These are phyloP conservation scores for Aplodontia rufa DNA, from an alignment of 2,113 vertebrate species.

Conservation along the genomic window DNA sequence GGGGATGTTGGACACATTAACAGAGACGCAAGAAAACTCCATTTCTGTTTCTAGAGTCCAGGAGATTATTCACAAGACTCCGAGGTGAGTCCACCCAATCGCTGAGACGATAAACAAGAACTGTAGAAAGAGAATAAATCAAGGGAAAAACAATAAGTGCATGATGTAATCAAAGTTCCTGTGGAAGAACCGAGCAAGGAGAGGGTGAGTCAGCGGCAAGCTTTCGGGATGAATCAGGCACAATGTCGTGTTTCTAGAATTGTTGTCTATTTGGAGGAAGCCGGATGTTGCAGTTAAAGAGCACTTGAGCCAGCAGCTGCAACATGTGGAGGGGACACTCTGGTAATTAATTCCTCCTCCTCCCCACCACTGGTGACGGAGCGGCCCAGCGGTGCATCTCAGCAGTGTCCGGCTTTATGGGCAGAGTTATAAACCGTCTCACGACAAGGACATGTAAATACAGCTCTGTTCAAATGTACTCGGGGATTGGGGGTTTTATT, in stretches of 20 bases:
- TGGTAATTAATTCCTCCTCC: slow-evolving; percentile 27
- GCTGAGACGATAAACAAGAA: slow-evolving; percentile 22
- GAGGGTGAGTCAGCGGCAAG: slow-evolving; percentile 69
- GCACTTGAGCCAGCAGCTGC: slow-evolving; percentile 65
- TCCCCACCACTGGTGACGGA: neutral
- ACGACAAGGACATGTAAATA: neutral
- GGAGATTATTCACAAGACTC: neutral
- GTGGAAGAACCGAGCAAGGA: slow-evolving; percentile 58
- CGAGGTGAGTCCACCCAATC: neutral
- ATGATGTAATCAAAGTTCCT: slow-evolving; percentile 73
- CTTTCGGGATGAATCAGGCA: slow-evolving; percentile 54
- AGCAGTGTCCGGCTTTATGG: no score
- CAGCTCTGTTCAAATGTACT: neutral
- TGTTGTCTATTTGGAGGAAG: slow-evolving; percentile 68
- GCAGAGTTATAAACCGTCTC: neutral
- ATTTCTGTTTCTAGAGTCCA: neutral
- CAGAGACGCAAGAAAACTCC: neutral
- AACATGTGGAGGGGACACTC: slow-evolving; percentile 62
- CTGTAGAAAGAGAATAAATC: neutral
- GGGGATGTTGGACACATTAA: neutral
- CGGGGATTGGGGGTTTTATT: neutral
- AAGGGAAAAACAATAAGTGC: slow-evolving; percentile 46
- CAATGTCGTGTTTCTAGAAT: slow-evolving; percentile 57
- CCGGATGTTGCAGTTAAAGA: slow-evolving; percentile 64
- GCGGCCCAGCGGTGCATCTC: neutral